These are phyloP conservation scores for Buceros bicornis DNA, from an alignment of 2,797 vertebrate genomes.

Conservation along the genomic window DNA sequence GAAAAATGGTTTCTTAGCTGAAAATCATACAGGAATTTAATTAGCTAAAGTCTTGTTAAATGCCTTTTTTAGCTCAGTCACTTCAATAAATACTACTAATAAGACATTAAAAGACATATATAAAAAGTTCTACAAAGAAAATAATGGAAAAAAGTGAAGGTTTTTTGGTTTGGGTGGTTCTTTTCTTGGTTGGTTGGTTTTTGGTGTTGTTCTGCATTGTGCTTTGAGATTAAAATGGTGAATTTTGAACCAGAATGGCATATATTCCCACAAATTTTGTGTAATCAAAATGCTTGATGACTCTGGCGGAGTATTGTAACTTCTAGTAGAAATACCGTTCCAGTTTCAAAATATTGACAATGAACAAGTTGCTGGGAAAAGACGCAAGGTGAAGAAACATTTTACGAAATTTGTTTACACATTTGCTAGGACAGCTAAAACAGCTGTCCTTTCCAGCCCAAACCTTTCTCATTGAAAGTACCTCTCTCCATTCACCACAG, in stretches of 20 bases:
- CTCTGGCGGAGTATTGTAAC: background rate
- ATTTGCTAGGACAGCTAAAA: background rate
- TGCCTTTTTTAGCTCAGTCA: background rate
- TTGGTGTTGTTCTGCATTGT: background rate
- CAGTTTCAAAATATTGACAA: background rate
- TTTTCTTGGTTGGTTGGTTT: background rate
- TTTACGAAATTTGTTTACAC: background rate
- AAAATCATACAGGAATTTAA: background rate
- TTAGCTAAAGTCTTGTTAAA: background rate
- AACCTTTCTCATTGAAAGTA: background rate
- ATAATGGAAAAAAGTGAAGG: background rate
- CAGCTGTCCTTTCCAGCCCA: background rate
- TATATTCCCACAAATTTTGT: background rate
- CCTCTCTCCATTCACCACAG: background rate
- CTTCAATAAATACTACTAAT: background rate
- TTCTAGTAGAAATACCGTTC: background rate
- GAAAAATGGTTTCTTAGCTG: background rate
- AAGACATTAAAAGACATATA: background rate
- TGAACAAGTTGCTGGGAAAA: background rate
- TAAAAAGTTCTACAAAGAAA: background rate
- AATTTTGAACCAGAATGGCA: background rate
- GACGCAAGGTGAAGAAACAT: background rate
- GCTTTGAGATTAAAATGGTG: background rate
- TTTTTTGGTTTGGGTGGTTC: background rate
- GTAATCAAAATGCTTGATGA: background rate